phyloP scores from a whole-genome alignment of 2,888 invertebrate genomes.

The Trissoscelio sp. region DNA sequence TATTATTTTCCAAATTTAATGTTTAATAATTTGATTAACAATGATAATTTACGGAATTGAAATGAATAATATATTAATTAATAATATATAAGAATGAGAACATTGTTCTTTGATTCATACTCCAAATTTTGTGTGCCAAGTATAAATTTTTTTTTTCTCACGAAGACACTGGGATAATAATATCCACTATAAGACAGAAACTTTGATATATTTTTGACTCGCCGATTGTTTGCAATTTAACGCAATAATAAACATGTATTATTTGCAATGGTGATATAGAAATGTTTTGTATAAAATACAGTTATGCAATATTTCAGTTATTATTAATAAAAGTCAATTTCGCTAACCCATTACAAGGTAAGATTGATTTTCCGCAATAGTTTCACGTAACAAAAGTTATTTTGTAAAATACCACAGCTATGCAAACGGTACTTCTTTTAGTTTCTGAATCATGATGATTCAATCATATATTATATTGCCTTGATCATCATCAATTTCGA shows the following conservation, averaged over 20 bases:
- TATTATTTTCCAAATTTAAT: too few species aligned
- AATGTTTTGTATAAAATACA: too few species aligned
- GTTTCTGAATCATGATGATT: constrained; percentile 57
- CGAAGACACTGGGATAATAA: constrained; percentile 44
- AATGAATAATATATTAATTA: too few species aligned
- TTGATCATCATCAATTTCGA: constrained; percentile 7
- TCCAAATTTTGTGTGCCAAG: constrained; percentile 30
- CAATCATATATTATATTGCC: constrained; percentile 27
- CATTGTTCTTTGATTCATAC: constrained; percentile 37
- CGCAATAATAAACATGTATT: background rate
- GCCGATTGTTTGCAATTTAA: constrained; percentile 14
- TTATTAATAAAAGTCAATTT: too few species aligned
- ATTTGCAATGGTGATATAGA: too few species aligned
- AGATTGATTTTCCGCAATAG: too few species aligned
- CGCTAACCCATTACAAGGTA: too few species aligned
- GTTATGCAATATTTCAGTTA: too few species aligned
- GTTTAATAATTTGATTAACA: too few species aligned
- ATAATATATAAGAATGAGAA: constrained; percentile 32
- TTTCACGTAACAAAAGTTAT: constrained; percentile 13
- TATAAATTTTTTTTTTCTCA: constrained; percentile 29
- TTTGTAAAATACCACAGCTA: background rate
- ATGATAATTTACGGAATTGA: too few species aligned
- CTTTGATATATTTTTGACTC: constrained; percentile 22
- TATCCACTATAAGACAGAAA: constrained; percentile 21
- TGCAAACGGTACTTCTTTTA: constrained; percentile 29